Conservation (phyloP, 2,113 vertebrate genomes). For the Prochilodus magdalenae region DNA sequence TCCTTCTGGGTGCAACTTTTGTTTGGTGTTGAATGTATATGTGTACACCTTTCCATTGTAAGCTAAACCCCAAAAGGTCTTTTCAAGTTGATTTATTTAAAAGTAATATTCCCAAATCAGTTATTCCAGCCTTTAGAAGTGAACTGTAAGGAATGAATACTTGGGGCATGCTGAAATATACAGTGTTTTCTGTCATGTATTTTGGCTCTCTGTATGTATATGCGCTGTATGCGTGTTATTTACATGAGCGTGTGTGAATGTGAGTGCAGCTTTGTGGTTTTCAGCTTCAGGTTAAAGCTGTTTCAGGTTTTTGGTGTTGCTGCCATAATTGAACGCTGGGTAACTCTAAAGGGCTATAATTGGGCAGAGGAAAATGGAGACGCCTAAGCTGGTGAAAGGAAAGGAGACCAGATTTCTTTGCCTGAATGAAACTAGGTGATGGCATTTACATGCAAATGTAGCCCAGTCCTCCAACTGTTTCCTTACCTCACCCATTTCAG, state of each 20-base stretch:
- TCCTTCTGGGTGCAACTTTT: no score
- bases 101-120: no score
- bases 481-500: slow-evolving; percentile 61
- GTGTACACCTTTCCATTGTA: no score
- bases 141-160: no score
- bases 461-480: slow-evolving; percentile 68
- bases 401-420: slow-evolving; percentile 48
- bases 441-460: slow-evolving; percentile 81
- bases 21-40: no score
- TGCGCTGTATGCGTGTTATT: no score
- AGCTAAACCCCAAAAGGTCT: no score
- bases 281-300: background rate
- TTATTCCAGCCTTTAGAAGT: no score
- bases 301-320: slow-evolving; percentile 51
- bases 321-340: slow-evolving; percentile 68
- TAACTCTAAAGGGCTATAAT: slow-evolving; percentile 65
- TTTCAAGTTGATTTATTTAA: no score
- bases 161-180: no score
- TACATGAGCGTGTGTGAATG: slow-evolving; percentile 8
- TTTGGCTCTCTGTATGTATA: no score
- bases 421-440: slow-evolving; percentile 65
- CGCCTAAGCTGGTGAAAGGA: slow-evolving; percentile 43
- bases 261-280: background rate
- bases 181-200: no score
- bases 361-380: slow-evolving; percentile 37